Evolutionary conservation across 23 tunicate genomes (phyloP).

Genomic region (Halocynthia roretzi): DNA sequence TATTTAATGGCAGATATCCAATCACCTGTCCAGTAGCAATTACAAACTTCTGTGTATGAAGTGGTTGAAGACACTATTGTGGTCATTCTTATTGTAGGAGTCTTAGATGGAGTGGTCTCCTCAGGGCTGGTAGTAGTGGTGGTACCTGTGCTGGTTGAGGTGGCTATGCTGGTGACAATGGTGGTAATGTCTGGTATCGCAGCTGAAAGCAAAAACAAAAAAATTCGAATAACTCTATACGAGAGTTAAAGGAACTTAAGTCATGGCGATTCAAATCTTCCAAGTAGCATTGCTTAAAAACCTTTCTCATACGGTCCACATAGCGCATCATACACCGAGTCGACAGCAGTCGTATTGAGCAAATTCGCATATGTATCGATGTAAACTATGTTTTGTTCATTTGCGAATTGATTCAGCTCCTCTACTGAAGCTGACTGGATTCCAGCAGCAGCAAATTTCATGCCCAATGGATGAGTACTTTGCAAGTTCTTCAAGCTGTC

Average conservation of each 20-base stretch:
- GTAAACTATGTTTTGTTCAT: conserved; percentile 6
- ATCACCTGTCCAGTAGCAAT: conserved; percentile 39
- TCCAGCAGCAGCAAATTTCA: conserved; percentile 28
- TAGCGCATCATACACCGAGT: not conserved
- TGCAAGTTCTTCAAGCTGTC: not conserved
- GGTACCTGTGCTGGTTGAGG: too few species aligned
- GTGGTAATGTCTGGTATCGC: too few species aligned
- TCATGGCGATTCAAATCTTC: too few species aligned
- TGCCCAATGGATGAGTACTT: not conserved
- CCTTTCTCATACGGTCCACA: conserved; percentile 5
- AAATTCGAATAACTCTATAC: too few species aligned
- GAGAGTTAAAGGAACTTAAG: too few species aligned
- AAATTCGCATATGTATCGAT: conserved; percentile 20
- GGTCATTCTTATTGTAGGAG: conserved; percentile 11
- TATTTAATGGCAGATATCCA: too few species aligned
- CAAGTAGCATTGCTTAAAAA: too few species aligned
- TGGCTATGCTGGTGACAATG: too few species aligned
- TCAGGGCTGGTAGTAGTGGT: not conserved
- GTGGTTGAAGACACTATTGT: conserved; percentile 1
- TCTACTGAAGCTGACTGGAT: conserved; percentile 22
- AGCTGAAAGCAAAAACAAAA: too few species aligned
- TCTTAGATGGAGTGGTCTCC: not conserved
- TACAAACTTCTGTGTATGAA: conserved; percentile 13
- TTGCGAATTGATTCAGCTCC: conserved; percentile 12
- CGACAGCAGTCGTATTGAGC: not conserved